Percentiles rank a stretch among this genome's conserved stretches.
Conservation (phyloP, 1,140 invertebrate species). For the Eriocheir sinensis region DNA sequence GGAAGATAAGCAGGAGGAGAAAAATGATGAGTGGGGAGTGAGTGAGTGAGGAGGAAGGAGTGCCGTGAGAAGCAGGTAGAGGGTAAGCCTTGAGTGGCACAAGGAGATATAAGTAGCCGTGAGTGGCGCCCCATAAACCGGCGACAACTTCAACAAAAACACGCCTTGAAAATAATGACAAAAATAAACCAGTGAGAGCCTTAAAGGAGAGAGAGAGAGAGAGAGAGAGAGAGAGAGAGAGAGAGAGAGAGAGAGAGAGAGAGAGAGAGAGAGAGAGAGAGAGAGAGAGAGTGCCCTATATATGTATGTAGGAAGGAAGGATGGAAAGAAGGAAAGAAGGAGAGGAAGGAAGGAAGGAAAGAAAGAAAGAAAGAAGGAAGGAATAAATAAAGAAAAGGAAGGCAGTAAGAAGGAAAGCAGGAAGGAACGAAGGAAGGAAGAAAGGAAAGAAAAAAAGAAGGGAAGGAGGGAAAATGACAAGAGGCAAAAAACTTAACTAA, state of each 20-base stretch:
- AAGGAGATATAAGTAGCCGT: too few species aligned
- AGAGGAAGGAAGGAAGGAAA: background rate
- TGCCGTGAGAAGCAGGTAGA: too few species aligned
- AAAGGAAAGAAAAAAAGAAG: background rate
- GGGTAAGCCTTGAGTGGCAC: too few species aligned
- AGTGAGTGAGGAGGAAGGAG: too few species aligned
- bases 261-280: background rate
- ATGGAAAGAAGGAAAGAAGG: background rate
- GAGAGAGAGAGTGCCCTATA: too few species aligned
- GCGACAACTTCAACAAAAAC: background rate
- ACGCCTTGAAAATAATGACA: background rate
- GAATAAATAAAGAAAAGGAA: background rate
- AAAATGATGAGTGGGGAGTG: too few species aligned
- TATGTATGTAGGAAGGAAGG: background rate
- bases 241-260: background rate
- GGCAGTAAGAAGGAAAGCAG: background rate
- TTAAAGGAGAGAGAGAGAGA: conserved; percentile 33
- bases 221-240: conserved; percentile 32
- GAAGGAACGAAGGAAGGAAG: background rate
- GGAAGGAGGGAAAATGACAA: background rate
- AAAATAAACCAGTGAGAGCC: background rate
- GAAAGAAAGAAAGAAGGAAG: background rate
- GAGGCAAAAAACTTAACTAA: background rate
- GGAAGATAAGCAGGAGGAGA: too few species aligned
- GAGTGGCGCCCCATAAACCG: background rate